These are phyloP conservation scores for Meliscaeva auricollis DNA, from an alignment of 2,888 invertebrate genomes.

Conservation along the genomic window DNA sequence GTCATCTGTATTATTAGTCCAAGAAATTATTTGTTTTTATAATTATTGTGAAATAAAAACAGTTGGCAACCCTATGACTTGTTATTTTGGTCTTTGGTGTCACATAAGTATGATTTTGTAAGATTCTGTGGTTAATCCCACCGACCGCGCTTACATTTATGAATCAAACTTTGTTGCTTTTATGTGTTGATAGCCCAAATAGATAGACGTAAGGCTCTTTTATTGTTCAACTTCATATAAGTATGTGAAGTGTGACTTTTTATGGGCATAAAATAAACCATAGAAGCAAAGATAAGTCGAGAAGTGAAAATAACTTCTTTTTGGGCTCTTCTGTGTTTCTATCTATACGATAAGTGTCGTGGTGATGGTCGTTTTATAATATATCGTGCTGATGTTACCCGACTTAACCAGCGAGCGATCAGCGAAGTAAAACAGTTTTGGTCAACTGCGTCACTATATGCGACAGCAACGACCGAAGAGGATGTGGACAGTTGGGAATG, in stretches of 20 bases:
- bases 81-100: constrained; percentile 29
- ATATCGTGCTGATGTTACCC: constrained; percentile 32
- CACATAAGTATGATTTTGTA: constrained; percentile 46
- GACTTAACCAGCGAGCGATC: constrained; percentile 32
- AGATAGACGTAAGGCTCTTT: constrained; percentile 13
- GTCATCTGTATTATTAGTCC: too few species aligned
- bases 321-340: not conserved
- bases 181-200: constrained; percentile 28
- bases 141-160: constrained; percentile 3
- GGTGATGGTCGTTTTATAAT: not conserved
- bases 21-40: too few species aligned
- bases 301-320: constrained; percentile 53
- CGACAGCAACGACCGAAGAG: constrained; percentile 30
- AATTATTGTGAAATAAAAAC: not conserved
- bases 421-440: constrained; percentile 51
- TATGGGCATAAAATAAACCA: constrained; percentile 11
- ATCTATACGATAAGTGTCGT: not conserved
- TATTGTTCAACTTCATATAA: constrained; percentile 11
- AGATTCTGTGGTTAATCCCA: constrained; percentile 51
- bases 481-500: constrained; percentile 41
- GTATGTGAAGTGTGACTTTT: constrained; percentile 27
- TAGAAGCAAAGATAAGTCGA: constrained; percentile 40
- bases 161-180: constrained; percentile 21
- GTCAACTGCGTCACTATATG: constrained; percentile 63
- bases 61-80: not conserved